Evolutionary conservation across 2,888 invertebrate genomes (phyloP).

Genomic region (Pomacea canaliculata): DNA sequence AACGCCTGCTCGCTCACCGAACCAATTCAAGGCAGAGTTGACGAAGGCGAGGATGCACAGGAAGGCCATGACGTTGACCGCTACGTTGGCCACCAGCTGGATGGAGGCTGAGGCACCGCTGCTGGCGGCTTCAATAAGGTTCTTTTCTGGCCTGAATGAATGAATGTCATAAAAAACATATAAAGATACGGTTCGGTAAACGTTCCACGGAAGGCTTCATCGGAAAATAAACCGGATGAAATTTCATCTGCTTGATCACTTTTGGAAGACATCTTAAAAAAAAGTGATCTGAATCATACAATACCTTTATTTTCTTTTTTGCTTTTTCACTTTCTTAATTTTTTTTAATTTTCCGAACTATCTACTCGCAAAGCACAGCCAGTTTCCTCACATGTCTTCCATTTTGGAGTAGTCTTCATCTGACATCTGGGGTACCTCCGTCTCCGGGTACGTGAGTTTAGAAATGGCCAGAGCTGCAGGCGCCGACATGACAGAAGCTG

Average conservation of each 20-base stretch:
- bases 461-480: slow-evolving; percentile 91
- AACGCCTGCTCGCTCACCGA: slow-evolving; percentile 78
- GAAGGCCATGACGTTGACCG: slow-evolving; percentile 94
- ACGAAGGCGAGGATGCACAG: slow-evolving; percentile 87
- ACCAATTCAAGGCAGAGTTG: slow-evolving; percentile 78
- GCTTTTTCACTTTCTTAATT: no score
- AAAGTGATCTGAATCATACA: no score
- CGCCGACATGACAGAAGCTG: slow-evolving; percentile 96
- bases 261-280: no score
- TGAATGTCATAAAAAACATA: no score
- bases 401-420: slow-evolving; percentile 80
- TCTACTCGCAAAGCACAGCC: no score
- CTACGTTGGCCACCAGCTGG: slow-evolving; percentile 85
- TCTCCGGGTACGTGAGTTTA: slow-evolving; percentile 93
- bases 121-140: slow-evolving; percentile 90
- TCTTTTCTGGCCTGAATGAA: slow-evolving; percentile 80
- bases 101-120: slow-evolving; percentile 89
- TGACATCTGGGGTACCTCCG: slow-evolving; percentile 82
- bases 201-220: no score
- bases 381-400: slow-evolving; percentile 64
- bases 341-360: no score
- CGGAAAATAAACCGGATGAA: no score
- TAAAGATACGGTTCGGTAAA: no score
- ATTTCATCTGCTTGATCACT: no score
- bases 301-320: no score